Percentiles rank a stretch among this genome's conserved stretches.
These are phyloP conservation scores for Tanypteryx hageni DNA, from an alignment of 2,888 invertebrate species.

Conservation along the genomic window DNA sequence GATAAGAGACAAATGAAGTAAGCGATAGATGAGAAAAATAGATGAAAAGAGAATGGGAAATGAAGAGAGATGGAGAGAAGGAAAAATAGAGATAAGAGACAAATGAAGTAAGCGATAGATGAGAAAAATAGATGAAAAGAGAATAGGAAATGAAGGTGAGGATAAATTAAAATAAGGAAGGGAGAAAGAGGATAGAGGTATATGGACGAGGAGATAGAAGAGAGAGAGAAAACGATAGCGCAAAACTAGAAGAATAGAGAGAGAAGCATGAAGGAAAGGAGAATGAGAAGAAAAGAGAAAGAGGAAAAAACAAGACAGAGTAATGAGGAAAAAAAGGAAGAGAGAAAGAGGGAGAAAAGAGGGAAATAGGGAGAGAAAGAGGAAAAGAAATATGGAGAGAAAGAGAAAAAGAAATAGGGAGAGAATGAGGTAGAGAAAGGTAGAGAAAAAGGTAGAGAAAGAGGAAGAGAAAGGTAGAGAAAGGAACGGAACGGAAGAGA, in stretches of 20 bases:
- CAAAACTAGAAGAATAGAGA: neutral
- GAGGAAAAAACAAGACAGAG: neutral
- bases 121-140: too few relatives aligned
- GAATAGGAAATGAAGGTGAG: too few relatives aligned
- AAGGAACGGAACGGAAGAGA: neutral
- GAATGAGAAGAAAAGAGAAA: neutral
- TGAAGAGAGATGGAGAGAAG: neutral
- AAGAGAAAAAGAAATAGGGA: neutral
- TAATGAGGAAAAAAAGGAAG: neutral
- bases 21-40: neutral
- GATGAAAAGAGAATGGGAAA: neutral
- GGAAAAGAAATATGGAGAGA: neutral
- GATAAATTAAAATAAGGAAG: too few relatives aligned
- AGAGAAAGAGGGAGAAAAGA: neutral
- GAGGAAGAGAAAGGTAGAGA: neutral
- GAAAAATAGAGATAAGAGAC: too few relatives aligned
- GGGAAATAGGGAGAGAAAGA: neutral
- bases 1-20: neutral
- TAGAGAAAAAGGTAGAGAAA: neutral
- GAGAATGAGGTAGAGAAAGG: neutral
- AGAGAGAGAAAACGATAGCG: neutral
- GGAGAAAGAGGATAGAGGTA: neutral
- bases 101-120: too few relatives aligned
- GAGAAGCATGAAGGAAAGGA: too few relatives aligned
- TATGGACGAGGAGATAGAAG: neutral